Conservation (phyloP, 2,888 invertebrate species). For the Sarcophaga rosellei region DNA sequence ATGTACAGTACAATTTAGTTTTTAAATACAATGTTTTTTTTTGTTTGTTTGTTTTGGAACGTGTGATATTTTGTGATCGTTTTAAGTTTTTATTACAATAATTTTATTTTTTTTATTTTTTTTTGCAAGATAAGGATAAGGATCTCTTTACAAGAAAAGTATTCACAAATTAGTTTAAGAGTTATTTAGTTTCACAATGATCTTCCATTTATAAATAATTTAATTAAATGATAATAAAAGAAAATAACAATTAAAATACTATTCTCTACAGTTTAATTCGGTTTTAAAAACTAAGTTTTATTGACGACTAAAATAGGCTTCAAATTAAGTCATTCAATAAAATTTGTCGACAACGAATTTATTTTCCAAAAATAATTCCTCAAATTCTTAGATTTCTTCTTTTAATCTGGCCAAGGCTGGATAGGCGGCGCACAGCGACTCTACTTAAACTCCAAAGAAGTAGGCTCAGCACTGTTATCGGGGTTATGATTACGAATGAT, state of each 20-base stretch:
- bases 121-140: neutral
- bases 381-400: no score
- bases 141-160: conserved; percentile 72
- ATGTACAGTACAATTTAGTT: conserved; percentile 51
- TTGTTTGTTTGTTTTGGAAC: conserved; percentile 61
- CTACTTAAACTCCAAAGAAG: no score
- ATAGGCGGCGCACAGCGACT: no score
- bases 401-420: no score
- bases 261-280: no score
- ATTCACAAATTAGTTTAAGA: conserved; percentile 46
- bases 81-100: conserved; percentile 71
- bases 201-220: conserved; percentile 49
- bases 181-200: conserved; percentile 48
- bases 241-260: neutral
- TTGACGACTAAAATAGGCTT: no score
- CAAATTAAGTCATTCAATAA: no score
- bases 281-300: no score
- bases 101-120: neutral
- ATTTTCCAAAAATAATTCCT: no score
- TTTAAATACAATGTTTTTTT: conserved; percentile 35
- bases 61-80: conserved; percentile 77
- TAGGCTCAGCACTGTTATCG: no score
- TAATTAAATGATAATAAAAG: conserved; percentile 6
- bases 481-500: no score
- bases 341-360: no score